Evolutionary conservation across 2,888 invertebrate species (phyloP).

Genomic region (Drosophila antonietae): DNA sequence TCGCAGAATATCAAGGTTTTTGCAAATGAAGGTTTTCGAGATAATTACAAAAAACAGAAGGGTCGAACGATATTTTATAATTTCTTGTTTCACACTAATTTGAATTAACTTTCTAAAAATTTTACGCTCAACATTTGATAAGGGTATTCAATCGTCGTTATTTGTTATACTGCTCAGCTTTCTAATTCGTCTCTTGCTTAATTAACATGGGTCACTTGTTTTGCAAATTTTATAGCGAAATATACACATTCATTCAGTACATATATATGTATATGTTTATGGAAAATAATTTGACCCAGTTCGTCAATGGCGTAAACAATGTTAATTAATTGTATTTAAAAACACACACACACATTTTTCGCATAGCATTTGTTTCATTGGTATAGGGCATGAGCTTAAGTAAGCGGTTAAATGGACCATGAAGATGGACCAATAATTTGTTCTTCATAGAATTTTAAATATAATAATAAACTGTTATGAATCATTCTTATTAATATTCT

Average conservation of each 20-base stretch:
- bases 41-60: too few relatives aligned
- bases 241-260: conserved; percentile 5
- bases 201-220: conserved; percentile 60
- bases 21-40: background rate
- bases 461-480: too few relatives aligned
- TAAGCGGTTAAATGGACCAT: background rate
- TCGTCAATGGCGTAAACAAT: conserved; percentile 69
- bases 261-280: conserved; percentile 9
- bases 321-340: conserved; percentile 65
- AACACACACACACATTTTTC: conserved; percentile 3
- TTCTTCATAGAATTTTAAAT: too few relatives aligned
- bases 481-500: too few relatives aligned
- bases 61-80: background rate
- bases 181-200: conserved; percentile 20
- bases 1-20: conserved; percentile 10
- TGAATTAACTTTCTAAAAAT: background rate
- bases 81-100: background rate
- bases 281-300: conserved; percentile 55
- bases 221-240: conserved; percentile 47
- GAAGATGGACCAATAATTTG: background rate
- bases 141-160: conserved; percentile 28
- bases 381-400: conserved; percentile 5
- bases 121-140: too few relatives aligned
- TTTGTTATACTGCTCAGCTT: background rate
- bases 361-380: conserved; percentile 22